These are phyloP conservation scores for Choreutis nemorana DNA, from an alignment of 2,888 invertebrate genomes.

Conservation along the genomic window DNA sequence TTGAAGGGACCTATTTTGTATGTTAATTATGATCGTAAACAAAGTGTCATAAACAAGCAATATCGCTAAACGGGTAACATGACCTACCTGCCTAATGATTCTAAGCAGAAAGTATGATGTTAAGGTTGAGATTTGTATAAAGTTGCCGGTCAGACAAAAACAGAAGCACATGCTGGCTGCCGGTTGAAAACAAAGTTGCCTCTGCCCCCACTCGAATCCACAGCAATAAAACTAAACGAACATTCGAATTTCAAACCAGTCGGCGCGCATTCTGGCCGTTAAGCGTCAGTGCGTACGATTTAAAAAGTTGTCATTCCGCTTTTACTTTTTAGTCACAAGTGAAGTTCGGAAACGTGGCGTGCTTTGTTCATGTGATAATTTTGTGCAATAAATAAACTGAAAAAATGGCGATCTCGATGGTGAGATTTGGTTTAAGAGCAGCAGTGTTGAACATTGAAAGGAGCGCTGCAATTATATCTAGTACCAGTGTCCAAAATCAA, in stretches of 20 bases:
- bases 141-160: constrained; percentile 12
- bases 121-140: too few relatives aligned
- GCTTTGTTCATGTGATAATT: constrained; percentile 6
- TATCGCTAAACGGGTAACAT: too few relatives aligned
- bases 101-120: too few relatives aligned
- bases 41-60: too few relatives aligned
- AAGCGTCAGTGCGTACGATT: constrained; percentile 11
- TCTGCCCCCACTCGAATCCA: constrained; percentile 20
- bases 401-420: constrained; percentile 55
- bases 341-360: constrained; percentile 12
- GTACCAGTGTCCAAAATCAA: constrained; percentile 33
- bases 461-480: constrained; percentile 32
- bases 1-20: too few relatives aligned
- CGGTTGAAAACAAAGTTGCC: constrained; percentile 26
- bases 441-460: constrained; percentile 37
- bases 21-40: too few relatives aligned
- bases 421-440: constrained; percentile 43
- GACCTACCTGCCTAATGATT: too few relatives aligned
- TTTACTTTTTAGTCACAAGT: constrained; percentile 11
- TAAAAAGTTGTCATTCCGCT: constrained; percentile 7
- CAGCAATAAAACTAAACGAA: constrained; percentile 35
- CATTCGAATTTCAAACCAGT: constrained; percentile 35
- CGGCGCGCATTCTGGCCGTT: constrained; percentile 16
- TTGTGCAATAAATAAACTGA: constrained; percentile 4
- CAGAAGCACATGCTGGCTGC: constrained; percentile 16